phyloP scores from a whole-genome alignment of 2,888 invertebrate genomes.

The Polydrusus cervinus region DNA sequence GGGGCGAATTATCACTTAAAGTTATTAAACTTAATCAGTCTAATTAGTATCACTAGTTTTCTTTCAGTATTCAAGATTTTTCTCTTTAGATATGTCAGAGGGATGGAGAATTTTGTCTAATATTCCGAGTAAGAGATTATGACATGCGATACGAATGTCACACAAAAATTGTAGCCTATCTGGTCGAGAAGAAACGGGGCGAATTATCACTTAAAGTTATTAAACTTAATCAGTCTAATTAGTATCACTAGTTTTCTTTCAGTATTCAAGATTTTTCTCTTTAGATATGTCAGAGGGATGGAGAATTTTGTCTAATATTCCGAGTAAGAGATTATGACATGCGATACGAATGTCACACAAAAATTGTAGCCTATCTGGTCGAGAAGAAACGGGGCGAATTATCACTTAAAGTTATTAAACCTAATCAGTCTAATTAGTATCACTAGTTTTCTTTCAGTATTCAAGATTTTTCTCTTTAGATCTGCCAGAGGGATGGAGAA shows the following conservation, averaged over 20 bases:
- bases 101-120: constrained; percentile 84
- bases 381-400: constrained; percentile 83
- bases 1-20: constrained; percentile 83
- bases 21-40: too few species aligned
- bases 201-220: too few species aligned
- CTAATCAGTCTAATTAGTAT: too few species aligned
- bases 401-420: too few species aligned
- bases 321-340: constrained; percentile 86
- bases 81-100: constrained; percentile 81
- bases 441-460: too few species aligned
- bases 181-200: constrained; percentile 83
- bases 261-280: constrained; percentile 40
- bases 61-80: constrained; percentile 34
- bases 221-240: too few species aligned
- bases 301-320: constrained; percentile 84
- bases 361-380: constrained; percentile 81
- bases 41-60: too few species aligned
- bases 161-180: constrained; percentile 83
- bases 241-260: too few species aligned
- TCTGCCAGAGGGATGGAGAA: constrained; percentile 85
- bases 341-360: constrained; percentile 87
- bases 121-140: constrained; percentile 88
- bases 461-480: constrained; percentile 69
- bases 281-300: constrained; percentile 86
- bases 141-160: constrained; percentile 85